Base-by-base conservation (phyloP, 35 echinoderm and acorn worm genomes). In the Nesometra sesokonis region DNA sequence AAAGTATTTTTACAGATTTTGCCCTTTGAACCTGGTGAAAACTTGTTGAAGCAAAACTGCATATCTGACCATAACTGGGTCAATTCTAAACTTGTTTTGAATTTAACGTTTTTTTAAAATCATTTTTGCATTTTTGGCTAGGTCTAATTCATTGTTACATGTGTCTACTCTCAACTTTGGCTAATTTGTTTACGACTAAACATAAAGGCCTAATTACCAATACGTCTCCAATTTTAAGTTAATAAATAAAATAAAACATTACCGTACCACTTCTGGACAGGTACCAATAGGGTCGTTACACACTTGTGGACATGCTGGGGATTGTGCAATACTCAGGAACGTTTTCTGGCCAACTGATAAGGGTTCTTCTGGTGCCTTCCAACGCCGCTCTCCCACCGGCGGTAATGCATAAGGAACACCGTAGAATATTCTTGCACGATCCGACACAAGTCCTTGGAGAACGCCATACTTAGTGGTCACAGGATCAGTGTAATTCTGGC, bases 341-440 rank as follows among this genome's bases (percentile, higher is more conserved):
- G 36, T 36, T 0, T 80, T 79, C 0, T 34, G 33, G 15, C 32
- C 57, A 40, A 77, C 37, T 15, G 33, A 29, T 7, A 23, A 21
- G 31, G 77, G 57, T 39, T 77, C 77, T 32, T 33, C 19, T 78
- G 86, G 86, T 9, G 77, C 19, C 57, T 87, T 34, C 86, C 86
- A 87, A 31, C 86, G 77, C 31, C 38, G 23, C 7, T 77, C 35
- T 15, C 77, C 77, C 29, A 80, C 37, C 17, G 86, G 77, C 40
- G 86, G 86, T 3, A 38, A 27, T 32, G 86, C 86, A 46, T 80
- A 87, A 11, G 86, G 86, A 15, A 87, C 29, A 31, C 86, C 86
- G 46, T 87, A 87, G n/a, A 87, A 87, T 29, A 43, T 38, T 17
- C 40, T 4, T 13, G 86, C 35, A 30, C 77, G 34, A 19, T 80